A percentile compares a stretch with the other conserved stretches of the same genome.
These are phyloP conservation scores for Ctenopoma kingsleyae DNA, from an alignment of 2,797 vertebrate genomes.

Conservation along the genomic window DNA sequence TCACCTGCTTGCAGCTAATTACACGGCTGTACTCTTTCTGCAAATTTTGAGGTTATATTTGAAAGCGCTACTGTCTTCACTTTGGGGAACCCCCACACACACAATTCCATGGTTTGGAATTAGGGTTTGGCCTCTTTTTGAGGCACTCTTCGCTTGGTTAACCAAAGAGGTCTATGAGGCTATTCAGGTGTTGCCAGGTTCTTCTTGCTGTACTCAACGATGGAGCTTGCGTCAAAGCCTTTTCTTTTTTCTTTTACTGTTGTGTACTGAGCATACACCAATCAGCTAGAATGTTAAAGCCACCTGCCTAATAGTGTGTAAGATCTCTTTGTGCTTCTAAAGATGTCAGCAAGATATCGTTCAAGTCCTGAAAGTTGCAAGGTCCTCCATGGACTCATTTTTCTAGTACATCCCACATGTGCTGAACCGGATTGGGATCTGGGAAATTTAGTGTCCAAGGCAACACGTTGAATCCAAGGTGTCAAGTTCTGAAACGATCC, in stretches of 20 bases:
- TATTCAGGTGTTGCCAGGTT: conserved; percentile 70
- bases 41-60: conserved; percentile 54
- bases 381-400: no score
- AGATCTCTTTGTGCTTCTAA: no score
- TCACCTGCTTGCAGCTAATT: conserved; percentile 74
- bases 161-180: conserved; percentile 59
- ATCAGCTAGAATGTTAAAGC: no score
- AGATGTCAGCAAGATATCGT: no score
- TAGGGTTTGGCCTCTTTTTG: conserved; percentile 48
- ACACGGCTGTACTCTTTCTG: conserved; percentile 50
- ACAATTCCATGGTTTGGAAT: conserved; percentile 42
- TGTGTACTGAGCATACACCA: background rate
- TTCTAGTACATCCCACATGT: no score
- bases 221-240: conserved; percentile 3
- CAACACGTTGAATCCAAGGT: no score
- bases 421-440: no score
- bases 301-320: background rate
- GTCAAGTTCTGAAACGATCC: no score
- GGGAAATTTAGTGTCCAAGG: no score
- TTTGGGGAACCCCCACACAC: conserved; percentile 41
- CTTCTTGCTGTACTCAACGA: conserved; percentile 25
- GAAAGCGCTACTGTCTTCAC: conserved; percentile 62
- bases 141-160: conserved; percentile 42
- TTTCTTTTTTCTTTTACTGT: conserved; percentile 28
- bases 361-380: no score